A percentile compares a stretch with the other conserved stretches of the same genome.
Evolutionary conservation across 1,140 invertebrate species (phyloP).

Genomic region (Sminthurinus signatus): DNA sequence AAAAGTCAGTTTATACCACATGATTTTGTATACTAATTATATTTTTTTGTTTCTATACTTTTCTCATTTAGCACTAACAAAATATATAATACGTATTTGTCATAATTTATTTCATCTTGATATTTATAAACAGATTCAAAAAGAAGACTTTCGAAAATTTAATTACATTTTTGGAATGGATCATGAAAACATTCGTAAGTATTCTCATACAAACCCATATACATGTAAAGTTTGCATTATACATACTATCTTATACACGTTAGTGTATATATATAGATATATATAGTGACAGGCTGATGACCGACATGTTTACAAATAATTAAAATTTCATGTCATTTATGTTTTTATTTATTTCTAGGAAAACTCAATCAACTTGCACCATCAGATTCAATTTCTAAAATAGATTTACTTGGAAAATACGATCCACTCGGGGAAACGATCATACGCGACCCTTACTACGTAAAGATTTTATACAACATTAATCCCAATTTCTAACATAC

Average conservation of each 20-base stretch:
- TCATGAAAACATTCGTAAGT: conserved; percentile 65
- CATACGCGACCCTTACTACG: conserved; percentile 85
- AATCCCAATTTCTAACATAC: no score
- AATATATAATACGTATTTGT: conserved; percentile 4
- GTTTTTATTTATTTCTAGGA: no score
- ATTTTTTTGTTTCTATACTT: not conserved
- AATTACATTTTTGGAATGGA: conserved; percentile 91
- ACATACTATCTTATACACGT: no score
- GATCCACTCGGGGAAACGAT: conserved; percentile 68
- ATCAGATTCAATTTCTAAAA: conserved; percentile 56
- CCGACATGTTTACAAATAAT: no score
- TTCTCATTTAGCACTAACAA: conserved; percentile 13
- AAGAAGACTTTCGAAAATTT: conserved; percentile 66
- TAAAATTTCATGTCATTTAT: no score
- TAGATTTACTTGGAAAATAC: conserved; percentile 71
- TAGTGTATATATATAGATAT: no score
- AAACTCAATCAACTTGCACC: conserved; percentile 58
- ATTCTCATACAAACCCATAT: no score
- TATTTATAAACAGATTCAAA: conserved; percentile 52
- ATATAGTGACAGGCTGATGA: no score
- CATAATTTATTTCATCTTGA: not conserved
- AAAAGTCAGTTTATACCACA: no score
- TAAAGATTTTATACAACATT: no score
- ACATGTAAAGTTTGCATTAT: no score
- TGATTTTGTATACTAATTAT: not conserved